These are phyloP conservation scores for Ctenosaura bakeri DNA, from an alignment of 2,797 vertebrate genomes.

Conservation along the genomic window DNA sequence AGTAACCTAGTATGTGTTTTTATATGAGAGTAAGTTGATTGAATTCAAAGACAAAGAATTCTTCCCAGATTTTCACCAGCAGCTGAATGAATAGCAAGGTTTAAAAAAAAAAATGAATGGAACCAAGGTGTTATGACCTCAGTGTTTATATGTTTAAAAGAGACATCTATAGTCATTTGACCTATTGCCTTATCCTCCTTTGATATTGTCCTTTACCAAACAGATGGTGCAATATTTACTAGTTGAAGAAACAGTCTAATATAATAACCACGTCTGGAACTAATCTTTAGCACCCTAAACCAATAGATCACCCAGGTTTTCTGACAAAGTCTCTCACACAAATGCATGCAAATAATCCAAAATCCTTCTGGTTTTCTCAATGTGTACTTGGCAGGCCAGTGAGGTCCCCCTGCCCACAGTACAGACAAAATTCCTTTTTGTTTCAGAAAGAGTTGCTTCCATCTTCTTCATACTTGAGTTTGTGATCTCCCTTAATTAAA, in stretches of 20 bases:
- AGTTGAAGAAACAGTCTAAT: conserved; percentile 68
- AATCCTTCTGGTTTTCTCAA: conserved; percentile 61
- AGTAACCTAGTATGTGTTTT: conserved; percentile 53
- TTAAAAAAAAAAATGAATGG: conserved; percentile 59
- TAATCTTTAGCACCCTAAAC: conserved; percentile 68
- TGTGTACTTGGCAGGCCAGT: conserved; percentile 59
- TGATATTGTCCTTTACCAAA: conserved; percentile 73
- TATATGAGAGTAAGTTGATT: background rate
- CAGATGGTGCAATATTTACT: conserved; percentile 71
- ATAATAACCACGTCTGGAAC: conserved; percentile 67
- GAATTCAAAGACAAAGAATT: conserved; percentile 13
- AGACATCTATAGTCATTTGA: conserved; percentile 54
- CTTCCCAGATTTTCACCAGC: conserved; percentile 25
- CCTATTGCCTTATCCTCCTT: conserved; percentile 66
- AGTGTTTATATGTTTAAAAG: conserved; percentile 59
- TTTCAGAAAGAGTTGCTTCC: background rate
- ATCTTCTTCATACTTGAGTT: conserved; percentile 31
- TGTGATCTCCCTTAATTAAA: background rate
- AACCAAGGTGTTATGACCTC: conserved; percentile 63
- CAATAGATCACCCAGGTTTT: conserved; percentile 70
- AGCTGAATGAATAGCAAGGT: conserved; percentile 48
- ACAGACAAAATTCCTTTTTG: conserved; percentile 51
- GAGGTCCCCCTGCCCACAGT: background rate
- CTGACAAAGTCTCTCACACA: conserved; percentile 64
- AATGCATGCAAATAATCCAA: conserved; percentile 57